Conservation (phyloP, 2,113 vertebrate genomes). For the Strigops habroptila region DNA sequence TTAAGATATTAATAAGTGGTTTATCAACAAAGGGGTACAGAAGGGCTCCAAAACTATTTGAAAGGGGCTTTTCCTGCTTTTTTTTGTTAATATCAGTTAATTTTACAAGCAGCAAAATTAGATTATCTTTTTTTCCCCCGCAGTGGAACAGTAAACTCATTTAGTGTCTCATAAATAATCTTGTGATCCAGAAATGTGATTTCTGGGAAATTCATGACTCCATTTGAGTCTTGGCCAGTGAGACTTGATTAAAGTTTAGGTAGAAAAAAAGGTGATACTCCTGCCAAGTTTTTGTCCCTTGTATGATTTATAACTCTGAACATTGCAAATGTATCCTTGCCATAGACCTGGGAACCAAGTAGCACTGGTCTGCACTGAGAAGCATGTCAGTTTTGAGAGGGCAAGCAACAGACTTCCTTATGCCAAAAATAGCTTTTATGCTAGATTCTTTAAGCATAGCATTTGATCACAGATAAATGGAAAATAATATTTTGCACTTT, state of each 20-base stretch:
- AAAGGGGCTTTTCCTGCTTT: neutral
- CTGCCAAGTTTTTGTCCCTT: constrained; percentile 45
- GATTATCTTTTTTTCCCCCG: neutral
- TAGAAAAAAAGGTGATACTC: neutral
- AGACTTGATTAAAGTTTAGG: constrained; percentile 23
- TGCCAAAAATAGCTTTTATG: constrained; percentile 51
- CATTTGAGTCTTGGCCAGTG: neutral
- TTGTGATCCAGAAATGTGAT: neutral
- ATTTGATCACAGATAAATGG: neutral
- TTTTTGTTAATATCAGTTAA: neutral
- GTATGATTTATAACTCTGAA: constrained; percentile 41
- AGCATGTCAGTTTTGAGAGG: constrained; percentile 32
- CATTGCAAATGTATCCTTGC: neutral
- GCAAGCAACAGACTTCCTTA: constrained; percentile 54
- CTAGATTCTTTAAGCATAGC: neutral
- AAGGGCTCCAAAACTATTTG: neutral
- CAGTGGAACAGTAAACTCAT: neutral
- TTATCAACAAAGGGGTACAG: neutral
- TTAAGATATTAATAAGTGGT: neutral
- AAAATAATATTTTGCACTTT: neutral
- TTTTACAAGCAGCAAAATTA: neutral
- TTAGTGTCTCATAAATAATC: neutral
- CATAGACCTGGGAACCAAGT: constrained; percentile 6
- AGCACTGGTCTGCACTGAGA: constrained; percentile 19
- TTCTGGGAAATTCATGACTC: neutral